phyloP scores from a whole-genome alignment of 2,888 invertebrate genomes.

The Phrixothrix hirtus region DNA sequence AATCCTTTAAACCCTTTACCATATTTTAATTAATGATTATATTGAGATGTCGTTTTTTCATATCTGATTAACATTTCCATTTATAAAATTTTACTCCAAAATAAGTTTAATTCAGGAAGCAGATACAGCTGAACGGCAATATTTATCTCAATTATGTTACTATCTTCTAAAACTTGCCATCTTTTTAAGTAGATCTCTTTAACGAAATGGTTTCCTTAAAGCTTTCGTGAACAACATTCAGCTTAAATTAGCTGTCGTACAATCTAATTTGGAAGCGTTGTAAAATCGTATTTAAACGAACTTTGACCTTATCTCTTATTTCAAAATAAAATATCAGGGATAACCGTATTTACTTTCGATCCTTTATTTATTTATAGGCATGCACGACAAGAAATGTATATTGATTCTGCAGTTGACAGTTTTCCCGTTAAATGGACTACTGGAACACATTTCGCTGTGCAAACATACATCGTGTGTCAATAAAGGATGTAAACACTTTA shows the following conservation, averaged over 20 bases:
- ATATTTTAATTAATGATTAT: too few species aligned
- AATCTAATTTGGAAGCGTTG: constrained; percentile 28
- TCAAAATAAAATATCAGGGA: constrained; percentile 1
- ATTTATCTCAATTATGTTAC: constrained; percentile 11
- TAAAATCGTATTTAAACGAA: constrained; percentile 21
- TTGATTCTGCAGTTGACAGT: constrained; percentile 21
- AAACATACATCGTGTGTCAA: constrained; percentile 17
- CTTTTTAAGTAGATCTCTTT: constrained; percentile 12
- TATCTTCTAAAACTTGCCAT: constrained; percentile 1
- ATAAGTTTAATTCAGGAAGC: too few species aligned
- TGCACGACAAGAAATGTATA: constrained; percentile 3
- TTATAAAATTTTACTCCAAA: not conserved
- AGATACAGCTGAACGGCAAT: not conserved
- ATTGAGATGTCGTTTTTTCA: too few species aligned
- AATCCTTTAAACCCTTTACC: too few species aligned
- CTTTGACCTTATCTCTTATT: constrained; percentile 16
- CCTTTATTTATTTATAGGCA: not conserved
- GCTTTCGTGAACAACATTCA: constrained; percentile 22
- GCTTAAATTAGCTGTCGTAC: constrained; percentile 26
- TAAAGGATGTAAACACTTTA: constrained; percentile 13
- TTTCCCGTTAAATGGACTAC: constrained; percentile 15
- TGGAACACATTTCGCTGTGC: constrained; percentile 4
- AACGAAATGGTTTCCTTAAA: constrained; percentile 17
- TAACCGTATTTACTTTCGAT: not conserved
- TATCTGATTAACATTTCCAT: too few species aligned